Percentiles rank a stretch among this genome's conserved stretches.
Evolutionary conservation across 2,797 vertebrate species (phyloP).

Genomic region (Cheirogaleus major): DNA sequence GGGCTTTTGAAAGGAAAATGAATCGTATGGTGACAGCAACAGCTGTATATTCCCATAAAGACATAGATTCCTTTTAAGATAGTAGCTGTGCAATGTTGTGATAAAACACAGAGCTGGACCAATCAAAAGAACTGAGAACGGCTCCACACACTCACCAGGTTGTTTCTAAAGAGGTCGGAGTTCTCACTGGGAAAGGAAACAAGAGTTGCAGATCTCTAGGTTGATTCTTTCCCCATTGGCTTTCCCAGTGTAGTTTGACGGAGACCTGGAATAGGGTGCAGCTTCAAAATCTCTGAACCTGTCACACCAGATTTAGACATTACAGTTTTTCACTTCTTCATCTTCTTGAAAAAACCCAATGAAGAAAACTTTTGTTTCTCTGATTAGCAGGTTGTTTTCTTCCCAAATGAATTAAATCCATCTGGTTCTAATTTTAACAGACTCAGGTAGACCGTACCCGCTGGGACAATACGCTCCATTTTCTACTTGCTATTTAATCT

Average conservation of each 20-base stretch:
- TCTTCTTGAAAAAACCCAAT: background rate
- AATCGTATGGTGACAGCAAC: background rate
- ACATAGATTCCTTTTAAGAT: background rate
- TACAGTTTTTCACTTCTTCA: background rate
- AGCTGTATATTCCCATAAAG: background rate
- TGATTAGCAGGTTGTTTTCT: background rate
- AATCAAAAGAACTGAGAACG: background rate
- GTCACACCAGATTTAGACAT: background rate
- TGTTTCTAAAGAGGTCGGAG: background rate
- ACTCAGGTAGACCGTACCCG: background rate
- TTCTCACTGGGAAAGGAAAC: background rate
- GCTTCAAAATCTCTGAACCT: slow-evolving; percentile 26
- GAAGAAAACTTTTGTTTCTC: slow-evolving; percentile 31
- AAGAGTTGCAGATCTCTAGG: background rate
- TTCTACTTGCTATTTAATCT: slow-evolving; percentile 14
- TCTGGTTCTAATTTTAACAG: slow-evolving; percentile 2
- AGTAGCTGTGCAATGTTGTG: background rate
- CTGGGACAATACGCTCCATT: background rate
- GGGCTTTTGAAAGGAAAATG: slow-evolving; percentile 17
- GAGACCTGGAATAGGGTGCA: background rate
- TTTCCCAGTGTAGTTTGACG: background rate
- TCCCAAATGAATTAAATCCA: slow-evolving; percentile 46
- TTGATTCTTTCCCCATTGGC: background rate
- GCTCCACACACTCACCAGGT: background rate
- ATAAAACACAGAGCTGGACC: background rate